A percentile compares a stretch with the other conserved stretches of the same genome.
Conservation (phyloP, 2,797 vertebrate genomes). For the Pitangus sulphuratus region DNA sequence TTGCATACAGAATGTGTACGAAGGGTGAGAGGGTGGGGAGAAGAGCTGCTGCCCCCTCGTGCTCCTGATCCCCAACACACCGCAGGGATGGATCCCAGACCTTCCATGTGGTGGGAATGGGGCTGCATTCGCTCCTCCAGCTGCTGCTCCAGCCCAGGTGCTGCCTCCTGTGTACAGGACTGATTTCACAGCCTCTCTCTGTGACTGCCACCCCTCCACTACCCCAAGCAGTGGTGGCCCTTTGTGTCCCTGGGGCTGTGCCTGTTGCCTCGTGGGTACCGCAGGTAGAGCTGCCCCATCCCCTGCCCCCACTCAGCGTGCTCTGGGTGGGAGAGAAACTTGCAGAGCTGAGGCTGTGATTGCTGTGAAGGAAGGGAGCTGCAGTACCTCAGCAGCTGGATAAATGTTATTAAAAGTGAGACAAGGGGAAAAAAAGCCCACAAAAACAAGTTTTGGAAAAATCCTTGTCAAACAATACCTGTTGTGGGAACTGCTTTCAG, state of each 20-base stretch:
- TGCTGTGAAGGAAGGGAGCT: background rate
- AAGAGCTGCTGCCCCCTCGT: background rate
- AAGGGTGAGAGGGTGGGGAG: background rate
- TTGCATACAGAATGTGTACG: background rate
- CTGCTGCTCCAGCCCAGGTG: background rate
- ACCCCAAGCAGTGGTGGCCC: accelerated
- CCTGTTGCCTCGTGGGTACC: accelerated
- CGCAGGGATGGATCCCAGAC: background rate
- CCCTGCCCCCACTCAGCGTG: accelerated
- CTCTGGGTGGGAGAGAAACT: background rate
- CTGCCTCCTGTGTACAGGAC: accelerated
- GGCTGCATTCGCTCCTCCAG: accelerated
- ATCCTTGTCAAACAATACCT: background rate
- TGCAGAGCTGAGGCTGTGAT: background rate
- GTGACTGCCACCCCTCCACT: background rate
- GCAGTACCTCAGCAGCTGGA: background rate
- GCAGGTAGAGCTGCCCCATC: background rate
- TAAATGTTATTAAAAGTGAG: background rate
- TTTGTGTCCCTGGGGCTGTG: background rate
- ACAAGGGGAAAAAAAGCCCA: background rate
- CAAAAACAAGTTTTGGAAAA: background rate
- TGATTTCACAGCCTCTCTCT: background rate
- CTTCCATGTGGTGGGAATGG: background rate
- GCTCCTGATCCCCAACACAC: background rate
- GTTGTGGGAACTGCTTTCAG: background rate